These are phyloP conservation scores for Sphenodon punctatus DNA, from an alignment of 2,797 vertebrate species.

Conservation along the genomic window DNA sequence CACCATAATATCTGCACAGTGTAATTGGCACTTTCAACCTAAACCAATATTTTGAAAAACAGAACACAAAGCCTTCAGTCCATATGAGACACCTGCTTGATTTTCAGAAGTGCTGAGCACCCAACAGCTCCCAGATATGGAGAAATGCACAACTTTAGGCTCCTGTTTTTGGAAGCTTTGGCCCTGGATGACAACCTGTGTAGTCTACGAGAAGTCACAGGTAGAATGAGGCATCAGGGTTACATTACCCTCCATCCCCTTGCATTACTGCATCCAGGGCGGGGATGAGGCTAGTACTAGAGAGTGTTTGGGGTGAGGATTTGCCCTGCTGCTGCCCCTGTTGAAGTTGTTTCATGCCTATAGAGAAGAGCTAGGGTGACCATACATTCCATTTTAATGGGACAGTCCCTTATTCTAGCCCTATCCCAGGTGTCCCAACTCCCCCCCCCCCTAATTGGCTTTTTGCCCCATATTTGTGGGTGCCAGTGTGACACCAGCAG, in stretches of 20 bases:
- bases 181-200: not conserved
- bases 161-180: not conserved
- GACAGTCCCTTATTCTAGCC: no score
- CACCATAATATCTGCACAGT: not conserved
- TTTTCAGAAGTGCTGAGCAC: not conserved
- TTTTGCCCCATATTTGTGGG: no score
- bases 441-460: no score
- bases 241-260: not conserved
- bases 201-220: not conserved
- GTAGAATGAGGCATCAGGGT: not conserved
- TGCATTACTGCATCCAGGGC: not conserved
- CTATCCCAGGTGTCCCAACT: no score
- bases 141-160: not conserved
- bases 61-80: not conserved
- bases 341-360: not conserved
- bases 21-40: not conserved
- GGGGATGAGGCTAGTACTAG: not conserved
- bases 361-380: not conserved
- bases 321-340: not conserved
- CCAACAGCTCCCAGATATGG: not conserved
- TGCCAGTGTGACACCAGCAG: no score
- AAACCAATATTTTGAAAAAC: not conserved
- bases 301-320: not conserved
- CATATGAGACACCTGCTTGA: not conserved
- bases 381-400: no score